phyloP scores from a whole-genome alignment of 2,888 invertebrate genomes.

The Sarcophaga caerulescens region DNA sequence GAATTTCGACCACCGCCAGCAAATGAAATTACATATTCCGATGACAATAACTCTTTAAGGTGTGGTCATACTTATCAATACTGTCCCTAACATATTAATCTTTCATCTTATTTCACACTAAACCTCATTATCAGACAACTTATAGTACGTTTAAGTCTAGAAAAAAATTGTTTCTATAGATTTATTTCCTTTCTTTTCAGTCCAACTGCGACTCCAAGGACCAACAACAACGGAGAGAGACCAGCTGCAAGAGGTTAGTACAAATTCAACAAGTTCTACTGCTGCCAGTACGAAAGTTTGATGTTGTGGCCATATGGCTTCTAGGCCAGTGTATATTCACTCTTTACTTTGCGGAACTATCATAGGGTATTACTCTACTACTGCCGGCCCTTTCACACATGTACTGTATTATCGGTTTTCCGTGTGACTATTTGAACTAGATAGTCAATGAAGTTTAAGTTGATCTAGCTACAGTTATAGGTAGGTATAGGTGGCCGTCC shows the following conservation, averaged over 20 bases:
- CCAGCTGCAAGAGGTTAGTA: slow-evolving; percentile 71
- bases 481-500: no score
- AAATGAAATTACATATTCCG: slow-evolving; percentile 50
- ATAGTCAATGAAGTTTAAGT: no score
- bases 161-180: not conserved
- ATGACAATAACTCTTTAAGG: slow-evolving; percentile 55
- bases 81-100: not conserved
- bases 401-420: no score
- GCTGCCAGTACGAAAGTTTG: no score
- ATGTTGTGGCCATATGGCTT: no score
- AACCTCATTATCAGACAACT: not conserved
- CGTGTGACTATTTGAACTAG: no score
- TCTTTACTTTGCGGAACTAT: no score
- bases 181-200: slow-evolving; percentile 12
- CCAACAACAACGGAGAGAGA: slow-evolving; percentile 56
- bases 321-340: no score
- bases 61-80: slow-evolving; percentile 43
- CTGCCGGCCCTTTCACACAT: no score
- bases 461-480: no score
- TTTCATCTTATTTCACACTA: slow-evolving; percentile 2
- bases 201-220: not conserved
- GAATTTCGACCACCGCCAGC: slow-evolving; percentile 66
- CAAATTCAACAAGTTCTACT: not conserved
- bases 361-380: no score
- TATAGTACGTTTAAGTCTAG: not conserved